A percentile compares a stretch with the other conserved stretches of the same genome.
These are phyloP conservation scores for Pristis pectinata DNA, from an alignment of 2,797 vertebrate species.

Conservation along the genomic window DNA sequence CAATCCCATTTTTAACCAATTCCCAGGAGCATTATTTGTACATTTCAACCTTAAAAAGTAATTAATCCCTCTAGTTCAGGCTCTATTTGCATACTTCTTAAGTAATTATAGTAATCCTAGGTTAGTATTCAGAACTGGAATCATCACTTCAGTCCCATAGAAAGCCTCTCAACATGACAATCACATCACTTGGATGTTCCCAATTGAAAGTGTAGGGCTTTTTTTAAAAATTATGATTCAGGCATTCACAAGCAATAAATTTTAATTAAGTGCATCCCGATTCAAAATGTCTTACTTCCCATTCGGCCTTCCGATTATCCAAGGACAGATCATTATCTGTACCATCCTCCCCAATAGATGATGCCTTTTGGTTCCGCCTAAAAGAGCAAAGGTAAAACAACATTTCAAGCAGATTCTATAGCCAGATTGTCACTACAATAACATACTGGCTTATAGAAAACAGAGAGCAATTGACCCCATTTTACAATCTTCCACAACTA, in stretches of 20 bases:
- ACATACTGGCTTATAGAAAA: not conserved
- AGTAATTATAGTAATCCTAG: too few species aligned
- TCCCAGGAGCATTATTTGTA: not conserved
- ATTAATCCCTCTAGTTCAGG: too few species aligned
- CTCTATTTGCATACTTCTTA: not conserved
- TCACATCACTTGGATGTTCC: too few species aligned
- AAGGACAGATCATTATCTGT: conserved; percentile 40
- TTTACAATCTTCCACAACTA: not conserved
- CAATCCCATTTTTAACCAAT: not conserved
- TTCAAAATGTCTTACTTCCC: conserved; percentile 47
- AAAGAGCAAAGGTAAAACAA: not conserved
- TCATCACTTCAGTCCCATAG: not conserved
- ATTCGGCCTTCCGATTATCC: conserved; percentile 41
- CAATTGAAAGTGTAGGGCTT: not conserved
- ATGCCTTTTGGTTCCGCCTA: conserved; percentile 59
- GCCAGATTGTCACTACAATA: not conserved
- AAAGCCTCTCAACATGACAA: not conserved
- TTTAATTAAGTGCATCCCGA: not conserved
- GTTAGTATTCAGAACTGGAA: not conserved
- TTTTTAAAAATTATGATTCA: not conserved
- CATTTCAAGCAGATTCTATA: too few species aligned
- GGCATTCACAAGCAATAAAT: not conserved
- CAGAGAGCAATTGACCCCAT: not conserved
- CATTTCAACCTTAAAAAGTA: not conserved
- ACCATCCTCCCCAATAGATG: conserved; percentile 47